Evolutionary conservation across 2,113 vertebrate genomes (phyloP).

Genomic region (Henicopernis longicauda): DNA sequence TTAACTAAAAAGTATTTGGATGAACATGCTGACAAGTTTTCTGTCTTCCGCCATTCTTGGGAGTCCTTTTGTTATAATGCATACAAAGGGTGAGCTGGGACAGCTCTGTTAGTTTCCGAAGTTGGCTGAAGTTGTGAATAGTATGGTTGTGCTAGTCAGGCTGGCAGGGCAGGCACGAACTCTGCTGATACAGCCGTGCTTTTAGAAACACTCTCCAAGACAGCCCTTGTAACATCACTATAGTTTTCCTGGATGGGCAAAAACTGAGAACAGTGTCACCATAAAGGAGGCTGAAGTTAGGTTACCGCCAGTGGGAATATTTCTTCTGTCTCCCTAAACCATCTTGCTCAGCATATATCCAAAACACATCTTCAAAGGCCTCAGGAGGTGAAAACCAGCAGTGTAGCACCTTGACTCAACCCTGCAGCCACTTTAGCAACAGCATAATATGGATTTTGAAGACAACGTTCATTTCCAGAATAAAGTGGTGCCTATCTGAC

Average conservation of each 20-base stretch:
- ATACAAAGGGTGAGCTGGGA: background rate
- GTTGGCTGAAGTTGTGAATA: background rate
- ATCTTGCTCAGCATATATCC: background rate
- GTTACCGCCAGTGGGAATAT: background rate
- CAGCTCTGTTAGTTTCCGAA: background rate
- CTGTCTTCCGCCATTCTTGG: background rate
- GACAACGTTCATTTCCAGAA: background rate
- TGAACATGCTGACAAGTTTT: background rate
- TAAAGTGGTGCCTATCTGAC: background rate
- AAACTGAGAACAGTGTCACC: background rate
- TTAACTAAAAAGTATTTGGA: background rate
- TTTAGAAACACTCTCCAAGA: background rate
- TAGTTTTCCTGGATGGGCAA: background rate
- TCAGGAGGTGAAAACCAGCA: background rate
- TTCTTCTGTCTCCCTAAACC: background rate
- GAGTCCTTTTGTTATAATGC: background rate
- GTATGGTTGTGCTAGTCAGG: background rate
- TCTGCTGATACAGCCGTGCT: fast-evolving
- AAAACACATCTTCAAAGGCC: background rate
- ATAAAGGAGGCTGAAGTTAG: background rate
- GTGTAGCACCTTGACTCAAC: background rate
- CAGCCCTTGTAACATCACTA: background rate
- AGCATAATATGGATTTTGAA: background rate
- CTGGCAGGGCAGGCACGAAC: background rate
- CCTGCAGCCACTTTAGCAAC: background rate